phyloP scores from a whole-genome alignment of 2,113 vertebrate species.

The Pangasianodon hypophthalmus region DNA sequence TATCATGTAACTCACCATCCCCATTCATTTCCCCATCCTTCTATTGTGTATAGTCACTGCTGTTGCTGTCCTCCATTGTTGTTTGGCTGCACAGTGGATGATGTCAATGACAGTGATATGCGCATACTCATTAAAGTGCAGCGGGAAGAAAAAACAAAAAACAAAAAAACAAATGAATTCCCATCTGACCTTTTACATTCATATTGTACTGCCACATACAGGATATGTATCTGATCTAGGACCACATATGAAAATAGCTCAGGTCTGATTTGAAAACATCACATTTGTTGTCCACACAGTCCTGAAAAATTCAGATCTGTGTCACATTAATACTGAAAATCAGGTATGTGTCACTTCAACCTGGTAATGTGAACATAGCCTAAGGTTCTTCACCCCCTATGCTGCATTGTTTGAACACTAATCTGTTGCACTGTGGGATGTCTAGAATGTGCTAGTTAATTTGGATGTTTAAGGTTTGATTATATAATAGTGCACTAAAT shows the following conservation, averaged over 20 bases:
- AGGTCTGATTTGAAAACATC: background rate
- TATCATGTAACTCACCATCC: background rate
- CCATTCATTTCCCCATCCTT: background rate
- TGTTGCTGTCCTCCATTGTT: background rate
- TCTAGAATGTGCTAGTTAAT: background rate
- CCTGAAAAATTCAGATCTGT: background rate
- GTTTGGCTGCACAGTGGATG: background rate
- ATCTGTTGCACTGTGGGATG: background rate
- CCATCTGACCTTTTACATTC: background rate
- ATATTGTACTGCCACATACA: background rate
- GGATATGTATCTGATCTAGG: background rate
- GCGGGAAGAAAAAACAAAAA: background rate
- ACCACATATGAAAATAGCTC: background rate
- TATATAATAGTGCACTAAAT: background rate
- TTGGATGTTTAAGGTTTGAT: background rate
- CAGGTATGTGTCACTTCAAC: background rate
- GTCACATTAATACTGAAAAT: no score
- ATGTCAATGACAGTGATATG: background rate
- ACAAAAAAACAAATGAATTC: background rate
- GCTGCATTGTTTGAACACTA: background rate
- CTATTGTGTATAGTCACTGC: background rate
- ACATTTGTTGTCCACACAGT: background rate
- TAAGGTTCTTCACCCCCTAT: background rate
- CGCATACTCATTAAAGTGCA: background rate
- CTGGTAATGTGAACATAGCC: background rate